phyloP scores from a whole-genome alignment of 2,797 vertebrate genomes.

The Sebastes ruberrimus region DNA sequence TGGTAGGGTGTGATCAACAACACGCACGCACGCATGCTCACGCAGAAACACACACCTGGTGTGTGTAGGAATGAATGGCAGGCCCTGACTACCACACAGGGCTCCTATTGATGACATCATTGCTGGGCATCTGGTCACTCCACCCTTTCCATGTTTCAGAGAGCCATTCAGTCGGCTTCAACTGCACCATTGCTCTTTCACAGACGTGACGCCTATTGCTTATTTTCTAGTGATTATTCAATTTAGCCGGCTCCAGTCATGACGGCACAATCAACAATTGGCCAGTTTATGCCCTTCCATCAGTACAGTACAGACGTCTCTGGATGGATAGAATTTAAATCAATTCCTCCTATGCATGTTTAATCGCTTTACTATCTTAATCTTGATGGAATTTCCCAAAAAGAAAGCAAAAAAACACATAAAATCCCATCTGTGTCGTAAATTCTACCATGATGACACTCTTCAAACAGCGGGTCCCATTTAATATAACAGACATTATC shows the following conservation, averaged over 20 bases:
- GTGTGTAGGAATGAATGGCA: conserved; percentile 70
- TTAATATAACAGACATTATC: conserved; percentile 57
- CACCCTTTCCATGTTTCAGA: conserved; percentile 75
- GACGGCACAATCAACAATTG: conserved; percentile 33
- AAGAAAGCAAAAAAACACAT: conserved; percentile 21
- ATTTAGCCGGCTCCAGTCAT: conserved; percentile 48
- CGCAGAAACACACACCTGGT: conserved; percentile 64
- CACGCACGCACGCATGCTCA: conserved; percentile 32
- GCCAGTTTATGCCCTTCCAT: conserved; percentile 14
- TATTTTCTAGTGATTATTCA: conserved; percentile 72
- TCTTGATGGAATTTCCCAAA: conserved; percentile 29
- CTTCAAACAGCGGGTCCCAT: conserved; percentile 54
- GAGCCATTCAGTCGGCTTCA: conserved; percentile 57
- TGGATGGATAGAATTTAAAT: background rate
- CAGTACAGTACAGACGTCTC: conserved; percentile 10
- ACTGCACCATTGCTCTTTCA: conserved; percentile 62
- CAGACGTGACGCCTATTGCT: conserved; percentile 63
- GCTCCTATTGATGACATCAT: conserved; percentile 84
- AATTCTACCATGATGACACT: conserved; percentile 52
- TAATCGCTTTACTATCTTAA: conserved; percentile 20
- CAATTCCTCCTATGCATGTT: background rate
- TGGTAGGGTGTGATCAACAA: conserved; percentile 63
- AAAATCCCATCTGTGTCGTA: conserved; percentile 35
- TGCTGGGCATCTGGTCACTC: conserved; percentile 72
- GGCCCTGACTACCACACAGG: conserved; percentile 76